A percentile compares a stretch with the other conserved stretches of the same genome.
phyloP scores from a whole-genome alignment of 2,888 invertebrate genomes.

The Andrena dorsata region DNA sequence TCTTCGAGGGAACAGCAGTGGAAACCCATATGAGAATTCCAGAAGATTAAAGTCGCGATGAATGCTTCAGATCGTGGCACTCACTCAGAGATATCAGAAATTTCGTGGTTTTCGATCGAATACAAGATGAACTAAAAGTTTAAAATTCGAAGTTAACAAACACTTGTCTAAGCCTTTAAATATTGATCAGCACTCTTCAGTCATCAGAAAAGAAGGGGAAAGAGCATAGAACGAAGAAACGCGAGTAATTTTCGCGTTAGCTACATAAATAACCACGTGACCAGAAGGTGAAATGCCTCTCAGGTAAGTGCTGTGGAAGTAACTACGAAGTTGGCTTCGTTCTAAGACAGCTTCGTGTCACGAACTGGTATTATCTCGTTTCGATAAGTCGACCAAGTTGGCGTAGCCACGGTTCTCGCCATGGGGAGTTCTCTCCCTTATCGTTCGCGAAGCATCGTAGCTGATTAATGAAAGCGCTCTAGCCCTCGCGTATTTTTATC shows the following conservation, averaged over 20 bases:
- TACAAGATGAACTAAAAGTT: too few species aligned
- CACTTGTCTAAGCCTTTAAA: not conserved
- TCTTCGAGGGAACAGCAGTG: not conserved
- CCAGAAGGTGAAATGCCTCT: conserved; percentile 51
- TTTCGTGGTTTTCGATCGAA: too few species aligned
- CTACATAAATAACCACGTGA: conserved; percentile 49
- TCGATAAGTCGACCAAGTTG: conserved; percentile 68
- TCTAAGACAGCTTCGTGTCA: conserved; percentile 62
- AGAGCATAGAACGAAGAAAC: conserved; percentile 5
- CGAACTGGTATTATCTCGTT: conserved; percentile 69
- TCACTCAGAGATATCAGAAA: too few species aligned
- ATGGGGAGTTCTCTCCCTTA: conserved; percentile 24
- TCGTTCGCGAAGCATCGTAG: conserved; percentile 34
- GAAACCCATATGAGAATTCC: not conserved
- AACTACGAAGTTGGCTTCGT: conserved; percentile 50
- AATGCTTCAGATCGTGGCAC: too few species aligned
- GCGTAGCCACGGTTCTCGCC: conserved; percentile 38
- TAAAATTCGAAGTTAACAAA: not conserved
- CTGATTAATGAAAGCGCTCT: conserved; percentile 63
- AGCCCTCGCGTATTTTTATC: conserved; percentile 44
- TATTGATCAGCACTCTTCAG: too few species aligned
- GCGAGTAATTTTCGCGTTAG: conserved; percentile 45
- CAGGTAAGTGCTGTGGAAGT: conserved; percentile 54
- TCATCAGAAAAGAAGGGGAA: not conserved
- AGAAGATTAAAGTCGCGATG: too few species aligned